These are phyloP conservation scores for Cavia porcellus DNA, from an alignment of 2,113 vertebrate genomes.

Conservation along the genomic window DNA sequence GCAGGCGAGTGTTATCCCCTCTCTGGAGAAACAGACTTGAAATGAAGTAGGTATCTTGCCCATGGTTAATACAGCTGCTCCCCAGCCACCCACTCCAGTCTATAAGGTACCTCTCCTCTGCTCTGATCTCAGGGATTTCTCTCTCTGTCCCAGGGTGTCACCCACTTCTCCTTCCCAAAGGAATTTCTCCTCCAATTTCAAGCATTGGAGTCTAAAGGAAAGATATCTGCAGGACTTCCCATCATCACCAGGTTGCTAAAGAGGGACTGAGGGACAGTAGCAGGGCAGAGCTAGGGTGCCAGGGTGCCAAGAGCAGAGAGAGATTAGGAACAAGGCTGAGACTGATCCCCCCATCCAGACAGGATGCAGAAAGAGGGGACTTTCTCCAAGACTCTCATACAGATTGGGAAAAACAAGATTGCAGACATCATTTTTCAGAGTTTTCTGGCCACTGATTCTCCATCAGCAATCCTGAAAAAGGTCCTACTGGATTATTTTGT, in stretches of 20 bases:
- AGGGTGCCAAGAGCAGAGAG: background rate
- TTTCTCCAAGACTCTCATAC: background rate
- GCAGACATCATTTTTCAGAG: background rate
- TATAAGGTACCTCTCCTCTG: background rate
- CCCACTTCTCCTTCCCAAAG: conserved; percentile 27
- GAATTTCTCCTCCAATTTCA: conserved; percentile 48
- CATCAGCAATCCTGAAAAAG: background rate
- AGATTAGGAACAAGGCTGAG: background rate
- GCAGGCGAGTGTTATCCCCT: background rate
- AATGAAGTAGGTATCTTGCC: background rate
- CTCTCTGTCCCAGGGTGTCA: background rate
- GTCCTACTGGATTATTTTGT: background rate
- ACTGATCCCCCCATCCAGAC: background rate
- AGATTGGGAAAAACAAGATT: background rate
- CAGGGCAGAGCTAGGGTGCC: background rate
- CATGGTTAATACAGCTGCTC: background rate
- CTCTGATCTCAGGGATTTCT: background rate
- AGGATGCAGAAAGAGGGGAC: background rate
- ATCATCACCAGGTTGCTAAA: background rate
- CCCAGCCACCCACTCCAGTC: background rate
- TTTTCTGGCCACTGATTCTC: background rate
- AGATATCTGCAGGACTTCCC: background rate
- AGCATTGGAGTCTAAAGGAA: background rate
- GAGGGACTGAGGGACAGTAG: background rate
- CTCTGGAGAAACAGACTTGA: conserved; percentile 38